Conservation (phyloP, 2,797 vertebrate genomes). For the Erethizon dorsatum region DNA sequence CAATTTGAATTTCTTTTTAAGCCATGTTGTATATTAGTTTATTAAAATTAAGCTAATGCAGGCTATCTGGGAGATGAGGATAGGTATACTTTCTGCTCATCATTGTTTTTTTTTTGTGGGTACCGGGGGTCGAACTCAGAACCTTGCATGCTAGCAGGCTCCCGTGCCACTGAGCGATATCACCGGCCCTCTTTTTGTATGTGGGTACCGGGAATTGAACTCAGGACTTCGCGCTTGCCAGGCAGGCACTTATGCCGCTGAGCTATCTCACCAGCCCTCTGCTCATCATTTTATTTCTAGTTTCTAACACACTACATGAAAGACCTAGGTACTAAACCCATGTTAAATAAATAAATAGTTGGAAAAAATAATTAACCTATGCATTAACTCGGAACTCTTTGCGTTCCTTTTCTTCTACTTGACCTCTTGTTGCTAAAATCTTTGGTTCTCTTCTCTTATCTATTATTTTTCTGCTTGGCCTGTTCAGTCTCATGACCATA, state of each 20-base stretch:
- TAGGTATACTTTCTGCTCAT: background rate
- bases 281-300: background rate
- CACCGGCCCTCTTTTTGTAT: too few relatives aligned
- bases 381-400: background rate
- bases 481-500: background rate
- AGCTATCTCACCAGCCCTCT: background rate
- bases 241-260: too few relatives aligned
- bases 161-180: too few relatives aligned
- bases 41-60: background rate
- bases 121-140: too few relatives aligned
- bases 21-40: background rate
- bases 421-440: background rate
- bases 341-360: background rate
- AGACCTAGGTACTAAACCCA: background rate
- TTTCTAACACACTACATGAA: background rate
- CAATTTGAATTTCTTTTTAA: background rate
- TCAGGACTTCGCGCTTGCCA: too few relatives aligned
- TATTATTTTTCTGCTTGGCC: background rate
- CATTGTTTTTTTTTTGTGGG: background rate
- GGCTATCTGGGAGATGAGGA: background rate
- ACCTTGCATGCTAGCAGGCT: too few relatives aligned
- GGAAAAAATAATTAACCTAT: background rate
- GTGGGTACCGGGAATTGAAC: too few relatives aligned
- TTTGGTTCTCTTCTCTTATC: background rate
- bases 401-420: background rate